Evolutionary conservation across 2,888 invertebrate genomes (phyloP), one percentile per base, ranked within the genome.

Genomic region (Tinea semifulvella): DNA sequence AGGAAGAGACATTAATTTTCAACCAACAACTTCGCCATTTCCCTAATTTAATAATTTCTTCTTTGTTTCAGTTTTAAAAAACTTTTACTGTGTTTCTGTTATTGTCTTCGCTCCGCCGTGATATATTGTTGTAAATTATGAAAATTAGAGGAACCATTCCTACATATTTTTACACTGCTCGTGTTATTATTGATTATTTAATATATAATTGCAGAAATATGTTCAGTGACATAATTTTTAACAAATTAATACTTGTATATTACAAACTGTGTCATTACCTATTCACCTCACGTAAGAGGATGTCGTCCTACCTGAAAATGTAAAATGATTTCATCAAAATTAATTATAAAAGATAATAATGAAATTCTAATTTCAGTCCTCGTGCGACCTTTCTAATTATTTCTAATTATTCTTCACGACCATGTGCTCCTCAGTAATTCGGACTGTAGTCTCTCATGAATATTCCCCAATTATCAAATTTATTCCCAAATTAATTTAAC

Each of bases 391-490:
- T 31, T 18, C 36, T 36, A 36, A 26, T 39, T n/a, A n/a, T n/a
- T n/a, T n/a, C n/a, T n/a, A 20, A 42, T 42, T 42, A 42, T 27
- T 46, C 48, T 44, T 20, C 31, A 46, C 36, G 45, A 46, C 42
- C 49, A 43, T 46, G 47, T 46, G 46, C 45, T 46, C 26, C 19
- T 43, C n/a, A 25, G 47, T 45, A 16, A 43, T 43, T 43, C 42
- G 43, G 43, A 28, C 26, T 13, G 27, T 28, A 25, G 20, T 8
- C 43, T 18, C 43, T 48, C 46, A 50, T 48, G 43, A 49, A 50
- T 50, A 50, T 47, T 48, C 46, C 28, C 38, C 39, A 47, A 44
- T 47, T 47, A 44, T 47, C 47, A 47, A 49, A 49, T 42, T 20
- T 48, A 46, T 46, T 47, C 42, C 19, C 22, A 45, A 47, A 48